Percentiles rank a stretch among this genome's conserved stretches.
These are phyloP conservation scores for Ellobium chinense DNA, from an alignment of 2,888 invertebrate genomes.

Conservation along the genomic window DNA sequence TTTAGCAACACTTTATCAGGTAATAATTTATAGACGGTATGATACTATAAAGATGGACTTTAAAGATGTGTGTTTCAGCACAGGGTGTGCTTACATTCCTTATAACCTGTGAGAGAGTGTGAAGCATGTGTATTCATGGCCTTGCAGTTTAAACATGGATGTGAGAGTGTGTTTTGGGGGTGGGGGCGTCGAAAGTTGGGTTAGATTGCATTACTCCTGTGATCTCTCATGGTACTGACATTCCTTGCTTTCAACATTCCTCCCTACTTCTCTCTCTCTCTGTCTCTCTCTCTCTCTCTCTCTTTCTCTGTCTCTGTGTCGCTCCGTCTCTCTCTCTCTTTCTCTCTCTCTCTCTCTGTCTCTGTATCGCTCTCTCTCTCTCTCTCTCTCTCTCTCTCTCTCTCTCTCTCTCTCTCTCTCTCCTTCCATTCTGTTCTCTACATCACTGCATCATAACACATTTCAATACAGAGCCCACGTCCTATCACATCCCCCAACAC, in stretches of 20 bases:
- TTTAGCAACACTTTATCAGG: too few relatives aligned
- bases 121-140: too few relatives aligned
- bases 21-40: too few relatives aligned
- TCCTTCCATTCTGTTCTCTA: not conserved
- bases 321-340: not conserved
- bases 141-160: too few relatives aligned
- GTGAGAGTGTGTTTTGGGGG: not conserved
- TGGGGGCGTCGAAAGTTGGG: not conserved
- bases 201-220: not conserved
- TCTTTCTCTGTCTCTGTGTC: slow-evolving; percentile 5
- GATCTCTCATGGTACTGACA: not conserved
- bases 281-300: slow-evolving; percentile 10
- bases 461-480: not conserved
- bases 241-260: not conserved
- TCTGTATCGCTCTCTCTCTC: slow-evolving; percentile 27
- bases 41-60: too few relatives aligned
- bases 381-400: slow-evolving; percentile 35
- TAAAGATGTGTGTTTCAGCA: too few relatives aligned
- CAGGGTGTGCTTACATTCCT: too few relatives aligned
- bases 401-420: slow-evolving; percentile 28
- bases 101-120: too few relatives aligned
- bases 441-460: not conserved
- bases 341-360: slow-evolving; percentile 11
- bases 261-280: not conserved
- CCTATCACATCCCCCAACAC: not conserved